Base-by-base conservation (phyloP, 2,797 vertebrate genomes). In the Sebastes alutus region DNA sequence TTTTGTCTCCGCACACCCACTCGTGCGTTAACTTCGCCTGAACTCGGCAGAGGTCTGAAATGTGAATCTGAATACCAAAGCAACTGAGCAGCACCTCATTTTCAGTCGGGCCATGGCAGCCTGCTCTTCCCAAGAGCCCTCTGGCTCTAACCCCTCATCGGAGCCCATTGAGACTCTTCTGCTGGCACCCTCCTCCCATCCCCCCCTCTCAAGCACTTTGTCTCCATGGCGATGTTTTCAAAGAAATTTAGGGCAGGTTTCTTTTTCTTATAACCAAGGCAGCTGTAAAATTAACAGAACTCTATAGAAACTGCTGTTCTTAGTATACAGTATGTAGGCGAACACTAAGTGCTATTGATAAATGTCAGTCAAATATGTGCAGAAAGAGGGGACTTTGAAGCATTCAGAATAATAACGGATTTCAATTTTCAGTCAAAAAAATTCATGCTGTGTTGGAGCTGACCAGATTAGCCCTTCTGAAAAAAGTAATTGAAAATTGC, bases 141-240 rank as follows among this genome's bases (percentile, higher is more conserved):
- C 81, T 86, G 80, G 87, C 89, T 86, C 77, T 78, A 76, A 82
- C 85, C 79, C 77, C 65, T 90, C 88, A 80, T 87, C 10, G 23
- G 84, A 85, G 77, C 66, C 78, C 80, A 86, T 88, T 89, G 80
- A 92, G 77, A 91, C 84, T 42, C 83, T 91, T 84, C 80, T 72
- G 27, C 77, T 59, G 65, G 61, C 84, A 64, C 72, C 77, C 75
- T 62, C 78, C 75, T 73, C 85, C 71, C 81, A 68, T 75, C 80
- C 87, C 78, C 78, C 78, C 77, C 72, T 75, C 79, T 88, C 79
- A 63, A 81, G 82, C 86, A 90, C 86, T 92, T 92, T 86, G 90
- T 93, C 91, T 93, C 93, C 92, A 94, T 94, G 90, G 89, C 60
- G 1, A 93, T 93, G 81, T 89, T 91, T 86, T 91, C 70, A 90